Conservation (phyloP, 2,113 vertebrate genomes). For the Ictidomys tridecemlineatus region DNA sequence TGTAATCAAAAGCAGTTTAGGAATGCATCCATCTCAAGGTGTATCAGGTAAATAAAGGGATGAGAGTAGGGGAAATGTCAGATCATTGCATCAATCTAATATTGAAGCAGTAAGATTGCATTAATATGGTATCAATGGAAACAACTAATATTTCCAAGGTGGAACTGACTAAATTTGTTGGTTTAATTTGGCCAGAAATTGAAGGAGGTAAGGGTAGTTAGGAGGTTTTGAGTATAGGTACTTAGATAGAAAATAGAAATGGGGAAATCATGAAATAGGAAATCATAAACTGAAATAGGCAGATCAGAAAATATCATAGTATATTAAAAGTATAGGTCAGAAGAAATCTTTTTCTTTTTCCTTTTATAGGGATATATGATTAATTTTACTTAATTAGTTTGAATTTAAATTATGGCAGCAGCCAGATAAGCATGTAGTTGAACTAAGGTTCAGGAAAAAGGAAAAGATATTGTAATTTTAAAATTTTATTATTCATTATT, state of each 20-base stretch:
- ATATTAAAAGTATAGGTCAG: not conserved
- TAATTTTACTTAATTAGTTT: not conserved
- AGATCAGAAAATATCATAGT: no score
- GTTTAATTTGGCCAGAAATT: conserved; percentile 5
- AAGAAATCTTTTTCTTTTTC: not conserved
- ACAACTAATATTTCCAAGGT: not conserved
- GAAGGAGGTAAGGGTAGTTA: not conserved
- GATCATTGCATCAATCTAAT: not conserved
- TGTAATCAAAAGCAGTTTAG: not conserved
- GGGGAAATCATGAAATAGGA: not conserved
- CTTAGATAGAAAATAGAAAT: not conserved
- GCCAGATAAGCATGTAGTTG: not conserved
- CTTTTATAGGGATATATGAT: not conserved
- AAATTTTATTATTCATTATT: not conserved
- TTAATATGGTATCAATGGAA: not conserved
- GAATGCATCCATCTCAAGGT: not conserved
- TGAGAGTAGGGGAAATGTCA: not conserved
- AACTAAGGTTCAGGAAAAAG: not conserved
- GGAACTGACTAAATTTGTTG: not conserved
- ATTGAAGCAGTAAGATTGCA: not conserved
- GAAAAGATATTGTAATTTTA: not conserved
- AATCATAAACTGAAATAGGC: not conserved
- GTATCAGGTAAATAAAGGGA: not conserved
- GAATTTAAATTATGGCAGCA: not conserved
- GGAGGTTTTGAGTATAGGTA: not conserved